Conservation (phyloP, 2,888 invertebrate species). For the Pristionchus fissidentatus region DNA sequence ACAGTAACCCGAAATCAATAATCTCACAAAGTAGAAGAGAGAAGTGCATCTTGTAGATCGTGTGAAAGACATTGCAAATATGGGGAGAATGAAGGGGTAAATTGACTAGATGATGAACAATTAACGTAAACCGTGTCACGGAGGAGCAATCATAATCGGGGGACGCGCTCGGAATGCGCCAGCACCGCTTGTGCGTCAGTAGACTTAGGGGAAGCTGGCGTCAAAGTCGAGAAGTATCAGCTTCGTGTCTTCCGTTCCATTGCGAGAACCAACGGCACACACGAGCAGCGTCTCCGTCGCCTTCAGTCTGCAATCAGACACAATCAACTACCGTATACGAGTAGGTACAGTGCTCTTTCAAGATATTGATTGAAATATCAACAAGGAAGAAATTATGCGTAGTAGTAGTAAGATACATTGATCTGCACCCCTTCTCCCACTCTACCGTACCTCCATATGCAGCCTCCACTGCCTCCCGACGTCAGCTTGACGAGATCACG, state of each 20-base stretch:
- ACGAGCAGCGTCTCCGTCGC: slow-evolving; percentile 96
- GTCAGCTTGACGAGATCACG: slow-evolving; percentile 93
- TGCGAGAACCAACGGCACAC: slow-evolving; percentile 97
- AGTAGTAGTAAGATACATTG: not conserved
- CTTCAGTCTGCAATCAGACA: slow-evolving; percentile 73
- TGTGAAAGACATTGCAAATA: too few species aligned
- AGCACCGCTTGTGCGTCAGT: not conserved
- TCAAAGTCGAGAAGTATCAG: slow-evolving; percentile 92
- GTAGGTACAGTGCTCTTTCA: too few species aligned
- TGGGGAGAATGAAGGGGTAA: not conserved
- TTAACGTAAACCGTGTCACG: too few species aligned
- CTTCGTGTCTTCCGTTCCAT: slow-evolving; percentile 98
- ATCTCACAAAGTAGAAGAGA: slow-evolving; percentile 8
- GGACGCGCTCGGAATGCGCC: not conserved
- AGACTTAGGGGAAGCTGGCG: slow-evolving; percentile 57
- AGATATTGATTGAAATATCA: too few species aligned
- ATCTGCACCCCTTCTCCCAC: not conserved
- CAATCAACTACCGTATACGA: not conserved
- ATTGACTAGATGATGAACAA: not conserved
- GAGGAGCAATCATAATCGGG: not conserved
- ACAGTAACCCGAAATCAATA: not conserved
- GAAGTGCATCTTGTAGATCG: too few species aligned
- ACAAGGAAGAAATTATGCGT: too few species aligned
- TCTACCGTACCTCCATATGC: slow-evolving; percentile 92
- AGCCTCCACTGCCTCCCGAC: slow-evolving; percentile 96